phyloP scores from a whole-genome alignment of 2,888 invertebrate species.

The Sepiola atlantica region DNA sequence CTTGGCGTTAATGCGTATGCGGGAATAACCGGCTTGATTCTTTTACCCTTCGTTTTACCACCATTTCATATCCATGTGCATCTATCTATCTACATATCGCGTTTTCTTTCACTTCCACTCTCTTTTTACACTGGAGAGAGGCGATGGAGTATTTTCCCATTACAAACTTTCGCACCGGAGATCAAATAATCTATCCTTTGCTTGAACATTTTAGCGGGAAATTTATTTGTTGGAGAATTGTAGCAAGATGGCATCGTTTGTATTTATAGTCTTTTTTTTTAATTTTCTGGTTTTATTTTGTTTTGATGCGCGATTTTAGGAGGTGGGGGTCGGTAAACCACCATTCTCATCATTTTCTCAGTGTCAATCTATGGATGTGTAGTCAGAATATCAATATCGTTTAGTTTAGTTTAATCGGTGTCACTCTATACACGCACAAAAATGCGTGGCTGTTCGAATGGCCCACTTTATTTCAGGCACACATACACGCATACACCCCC shows the following conservation, averaged over 20 bases:
- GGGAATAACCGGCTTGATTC: not conserved
- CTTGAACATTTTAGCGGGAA: not conserved
- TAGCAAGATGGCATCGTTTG: too few species aligned
- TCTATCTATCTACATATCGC: not conserved
- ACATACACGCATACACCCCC: too few species aligned
- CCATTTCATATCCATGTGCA: too few species aligned
- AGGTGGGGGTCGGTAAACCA: not conserved
- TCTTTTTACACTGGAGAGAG: not conserved
- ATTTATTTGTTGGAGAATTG: not conserved
- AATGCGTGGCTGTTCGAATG: too few species aligned
- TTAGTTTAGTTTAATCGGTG: not conserved
- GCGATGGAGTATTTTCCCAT: slow-evolving; percentile 6
- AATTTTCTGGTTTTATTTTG: too few species aligned
- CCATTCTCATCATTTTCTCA: not conserved
- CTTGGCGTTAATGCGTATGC: slow-evolving; percentile 16
- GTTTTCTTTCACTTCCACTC: not conserved
- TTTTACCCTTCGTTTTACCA: not conserved
- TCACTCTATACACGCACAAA: too few species aligned
- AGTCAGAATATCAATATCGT: not conserved
- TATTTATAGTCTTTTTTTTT: too few species aligned
- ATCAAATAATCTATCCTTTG: not conserved
- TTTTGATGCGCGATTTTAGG: not conserved
- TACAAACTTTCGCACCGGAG: not conserved
- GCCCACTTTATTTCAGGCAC: too few species aligned
- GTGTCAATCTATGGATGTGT: not conserved